Evolutionary conservation across 2,888 invertebrate genomes (phyloP).

Genomic region (Acanthosepion esculentum): DNA sequence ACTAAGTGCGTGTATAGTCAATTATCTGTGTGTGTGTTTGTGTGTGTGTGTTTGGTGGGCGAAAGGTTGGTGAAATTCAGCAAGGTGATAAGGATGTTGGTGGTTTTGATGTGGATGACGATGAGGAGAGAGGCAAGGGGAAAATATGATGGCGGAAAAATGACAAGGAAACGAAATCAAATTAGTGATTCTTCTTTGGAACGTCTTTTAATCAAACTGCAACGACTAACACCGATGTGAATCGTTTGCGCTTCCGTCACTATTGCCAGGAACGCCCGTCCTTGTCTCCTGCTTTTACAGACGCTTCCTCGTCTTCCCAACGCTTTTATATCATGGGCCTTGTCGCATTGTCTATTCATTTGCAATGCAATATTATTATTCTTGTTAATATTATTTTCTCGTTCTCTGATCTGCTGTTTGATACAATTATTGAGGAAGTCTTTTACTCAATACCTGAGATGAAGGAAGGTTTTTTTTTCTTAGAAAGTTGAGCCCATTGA

Average conservation of each 20-base stretch:
- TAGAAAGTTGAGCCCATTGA: no score
- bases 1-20: background rate
- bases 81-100: background rate
- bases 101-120: background rate
- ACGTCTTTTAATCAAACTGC: background rate
- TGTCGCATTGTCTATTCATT: background rate
- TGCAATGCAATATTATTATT: background rate
- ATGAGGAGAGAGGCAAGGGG: background rate
- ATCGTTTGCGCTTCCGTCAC: no score
- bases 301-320: background rate
- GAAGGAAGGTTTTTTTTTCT: no score
- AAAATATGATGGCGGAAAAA: background rate
- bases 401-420: no score
- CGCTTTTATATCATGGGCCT: background rate
- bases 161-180: background rate
- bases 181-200: background rate
- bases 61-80: background rate
- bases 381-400: no score
- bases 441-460: no score
- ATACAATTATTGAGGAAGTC: no score
- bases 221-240: background rate
- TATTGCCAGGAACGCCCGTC: background rate
- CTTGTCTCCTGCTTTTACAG: background rate
- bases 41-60: background rate
- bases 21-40: background rate